phyloP scores from a whole-genome alignment of 64 coral and sea anemone genomes.

The Pachyseris speciosa region DNA sequence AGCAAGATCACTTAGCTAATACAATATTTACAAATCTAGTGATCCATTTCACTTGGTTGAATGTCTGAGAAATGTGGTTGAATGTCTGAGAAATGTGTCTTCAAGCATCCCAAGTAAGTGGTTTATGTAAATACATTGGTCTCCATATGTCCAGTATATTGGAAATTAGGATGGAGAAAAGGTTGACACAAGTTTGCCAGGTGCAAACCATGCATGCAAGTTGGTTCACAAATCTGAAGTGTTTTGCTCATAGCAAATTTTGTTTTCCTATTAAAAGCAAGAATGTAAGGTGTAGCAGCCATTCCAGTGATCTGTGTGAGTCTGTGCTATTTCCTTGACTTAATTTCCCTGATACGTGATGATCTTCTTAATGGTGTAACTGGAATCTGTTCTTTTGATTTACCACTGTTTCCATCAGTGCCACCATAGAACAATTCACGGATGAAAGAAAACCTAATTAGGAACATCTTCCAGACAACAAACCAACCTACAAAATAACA shows the following conservation, averaged over 20 bases:
- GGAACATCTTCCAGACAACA: constrained; percentile 97
- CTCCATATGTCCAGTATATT: too few relatives aligned
- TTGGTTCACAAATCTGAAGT: neutral
- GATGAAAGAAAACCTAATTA: constrained; percentile 94
- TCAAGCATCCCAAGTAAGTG: too few relatives aligned
- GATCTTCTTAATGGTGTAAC: constrained; percentile 83
- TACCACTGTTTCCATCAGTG: constrained; percentile 76
- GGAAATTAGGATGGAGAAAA: too few relatives aligned
- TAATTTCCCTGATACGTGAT: constrained; percentile 72
- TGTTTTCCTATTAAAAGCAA: neutral
- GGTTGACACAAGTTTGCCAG: too few relatives aligned
- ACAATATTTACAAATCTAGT: too few relatives aligned
- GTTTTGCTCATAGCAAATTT: neutral
- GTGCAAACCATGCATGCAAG: neutral
- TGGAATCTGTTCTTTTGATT: constrained; percentile 50
- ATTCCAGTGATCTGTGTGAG: neutral
- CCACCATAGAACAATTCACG: constrained; percentile 92
- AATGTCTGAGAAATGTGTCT: too few relatives aligned
- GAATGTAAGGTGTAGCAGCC: neutral
- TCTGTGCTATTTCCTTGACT: constrained; percentile 22
- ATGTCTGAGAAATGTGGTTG: too few relatives aligned
- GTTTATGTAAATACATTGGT: too few relatives aligned
- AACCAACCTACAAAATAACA: constrained; percentile 82
- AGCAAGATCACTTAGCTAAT: too few relatives aligned
- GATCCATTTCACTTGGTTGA: too few relatives aligned